Evolutionary conservation across 1,140 invertebrate species (phyloP), one percentile per base, ranked within the genome.

Genomic region (Pemphigus obesinymphae): DNA sequence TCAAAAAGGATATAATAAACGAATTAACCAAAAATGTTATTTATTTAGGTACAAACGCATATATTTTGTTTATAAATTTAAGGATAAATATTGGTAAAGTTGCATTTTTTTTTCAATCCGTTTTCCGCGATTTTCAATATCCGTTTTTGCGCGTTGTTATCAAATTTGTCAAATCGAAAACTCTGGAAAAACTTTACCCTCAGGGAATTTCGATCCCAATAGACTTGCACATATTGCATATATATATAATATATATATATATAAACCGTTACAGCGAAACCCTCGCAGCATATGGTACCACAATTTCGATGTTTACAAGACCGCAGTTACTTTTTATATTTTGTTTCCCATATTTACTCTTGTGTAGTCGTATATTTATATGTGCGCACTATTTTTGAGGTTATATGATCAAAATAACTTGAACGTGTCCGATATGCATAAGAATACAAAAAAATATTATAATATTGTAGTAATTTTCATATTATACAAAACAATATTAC

Each of bases 321-420:
- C 17, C 26, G 55, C 63, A 37, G 63, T 68, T 68, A 34, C 20
- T 68, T 68, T 68, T 68, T 68, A 68, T 37, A 68, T 68, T 40
- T 37, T 5, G n/a, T 70, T 66, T 70, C 7, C 20, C 13, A 13
- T 11, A 13, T 23, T 34, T 40, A 29, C 31, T 37, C 20, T n/a
- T 7, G 8, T 29, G 15, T 1, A 3, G 8, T n/a, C 13, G 26
- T 29, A 29, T 15, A 31, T 15, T 11, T 15, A 29, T 58, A 31
- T 31, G 55, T 61, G 17, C 17, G 15, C 23, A 61, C 20, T 34
- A 20, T 7, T 34, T 63, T 63, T n/a, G 7, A 63, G 17, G 29
- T 63, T 34, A n/a, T n/a, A 34, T 31, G 7, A 34, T 2, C 15
- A 8, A 63, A 17, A 63, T 63, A 31, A 0, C 29, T 17, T 3